These are phyloP conservation scores for Heterotis niloticus DNA, from an alignment of 2,113 vertebrate species.

Conservation along the genomic window DNA sequence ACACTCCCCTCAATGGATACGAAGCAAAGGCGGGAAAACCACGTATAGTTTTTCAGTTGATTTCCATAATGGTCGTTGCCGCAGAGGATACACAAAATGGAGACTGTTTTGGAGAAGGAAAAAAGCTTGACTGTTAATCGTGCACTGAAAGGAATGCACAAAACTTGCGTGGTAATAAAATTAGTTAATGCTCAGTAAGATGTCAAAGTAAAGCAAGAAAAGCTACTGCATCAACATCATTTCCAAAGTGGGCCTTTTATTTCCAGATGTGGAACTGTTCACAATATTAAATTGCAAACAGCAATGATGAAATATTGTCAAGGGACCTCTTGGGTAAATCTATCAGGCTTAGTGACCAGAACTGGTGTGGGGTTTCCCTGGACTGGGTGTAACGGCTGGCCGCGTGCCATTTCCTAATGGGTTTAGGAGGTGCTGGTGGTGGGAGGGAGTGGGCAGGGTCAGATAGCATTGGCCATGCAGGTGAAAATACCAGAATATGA, in stretches of 20 bases:
- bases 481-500: background rate
- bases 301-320: background rate
- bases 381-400: background rate
- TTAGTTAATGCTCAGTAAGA: background rate
- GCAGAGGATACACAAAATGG: too few relatives aligned
- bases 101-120: too few relatives aligned
- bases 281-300: background rate
- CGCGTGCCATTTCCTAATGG: background rate
- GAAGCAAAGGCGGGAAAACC: too few relatives aligned
- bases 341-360: background rate
- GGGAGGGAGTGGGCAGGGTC: background rate
- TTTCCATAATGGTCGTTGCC: too few relatives aligned
- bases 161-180: background rate
- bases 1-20: too few relatives aligned
- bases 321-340: background rate
- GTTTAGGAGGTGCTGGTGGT: background rate
- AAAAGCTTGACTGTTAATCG: too few relatives aligned
- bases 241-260: background rate
- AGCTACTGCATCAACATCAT: background rate
- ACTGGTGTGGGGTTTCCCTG: background rate
- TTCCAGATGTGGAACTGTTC: background rate
- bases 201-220: background rate
- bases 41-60: too few relatives aligned
- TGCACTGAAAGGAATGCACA: too few relatives aligned
- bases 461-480: background rate